Percentiles rank a stretch among this genome's conserved stretches.
These are phyloP conservation scores for Prionailurus viverrinus DNA, from an alignment of 2,113 vertebrate genomes.

Conservation along the genomic window DNA sequence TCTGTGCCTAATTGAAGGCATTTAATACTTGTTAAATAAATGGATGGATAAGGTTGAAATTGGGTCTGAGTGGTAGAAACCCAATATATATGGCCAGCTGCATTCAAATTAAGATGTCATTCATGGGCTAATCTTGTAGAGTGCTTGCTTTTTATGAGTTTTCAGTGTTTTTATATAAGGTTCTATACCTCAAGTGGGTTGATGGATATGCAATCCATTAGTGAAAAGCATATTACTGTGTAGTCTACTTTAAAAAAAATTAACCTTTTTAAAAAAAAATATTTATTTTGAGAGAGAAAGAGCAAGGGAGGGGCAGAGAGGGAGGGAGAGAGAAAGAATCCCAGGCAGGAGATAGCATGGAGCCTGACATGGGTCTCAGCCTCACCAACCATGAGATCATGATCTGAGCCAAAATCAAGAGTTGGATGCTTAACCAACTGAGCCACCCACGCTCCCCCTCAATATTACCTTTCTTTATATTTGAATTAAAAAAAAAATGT, in stretches of 20 bases:
- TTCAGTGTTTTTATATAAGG: not conserved
- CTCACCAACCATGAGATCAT: no score
- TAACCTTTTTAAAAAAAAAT: not conserved
- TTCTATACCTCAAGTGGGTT: not conserved
- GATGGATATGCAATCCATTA: not conserved
- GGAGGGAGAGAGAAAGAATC: no score
- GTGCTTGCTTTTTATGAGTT: not conserved
- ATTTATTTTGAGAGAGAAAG: no score
- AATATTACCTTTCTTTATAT: no score
- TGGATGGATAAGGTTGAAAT: not conserved
- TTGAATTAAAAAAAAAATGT: no score
- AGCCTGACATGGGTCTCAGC: no score
- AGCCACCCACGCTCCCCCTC: no score
- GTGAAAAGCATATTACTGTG: not conserved
- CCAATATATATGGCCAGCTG: not conserved
- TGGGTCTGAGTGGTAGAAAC: not conserved
- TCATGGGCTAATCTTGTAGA: not conserved
- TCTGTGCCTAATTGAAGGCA: not conserved
- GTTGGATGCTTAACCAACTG: no score
- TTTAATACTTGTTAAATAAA: not conserved
- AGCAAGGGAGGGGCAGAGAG: no score
- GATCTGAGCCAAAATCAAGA: no score
- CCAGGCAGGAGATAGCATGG: no score
- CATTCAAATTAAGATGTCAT: conserved; percentile 9
- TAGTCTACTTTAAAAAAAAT: not conserved